Evolutionary conservation across 1,140 invertebrate genomes (phyloP).

Genomic region (Stratiolaelaps scimitus): DNA sequence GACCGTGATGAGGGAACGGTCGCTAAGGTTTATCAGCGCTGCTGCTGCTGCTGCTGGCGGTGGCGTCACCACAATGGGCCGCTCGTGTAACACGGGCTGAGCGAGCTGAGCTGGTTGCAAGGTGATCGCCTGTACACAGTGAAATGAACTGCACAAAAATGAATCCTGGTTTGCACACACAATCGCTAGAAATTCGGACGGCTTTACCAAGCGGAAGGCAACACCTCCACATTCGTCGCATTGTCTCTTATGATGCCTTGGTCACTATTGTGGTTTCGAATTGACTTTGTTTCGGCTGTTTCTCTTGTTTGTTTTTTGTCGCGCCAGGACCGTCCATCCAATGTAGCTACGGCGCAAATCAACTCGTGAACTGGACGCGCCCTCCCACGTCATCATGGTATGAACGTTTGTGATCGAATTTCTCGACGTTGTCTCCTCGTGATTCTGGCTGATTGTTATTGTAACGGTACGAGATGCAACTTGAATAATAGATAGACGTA

Average conservation of each 20-base stretch:
- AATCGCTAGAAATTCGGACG: neutral
- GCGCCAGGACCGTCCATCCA: too few species aligned
- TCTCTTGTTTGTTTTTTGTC: too few species aligned
- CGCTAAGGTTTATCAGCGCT: neutral
- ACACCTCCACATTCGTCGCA: neutral
- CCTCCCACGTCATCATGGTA: too few species aligned
- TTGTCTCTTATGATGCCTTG: neutral
- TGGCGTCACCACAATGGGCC: neutral
- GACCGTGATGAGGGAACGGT: slow-evolving; percentile 27
- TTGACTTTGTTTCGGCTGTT: too few species aligned
- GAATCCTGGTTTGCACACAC: neutral
- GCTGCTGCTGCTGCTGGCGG: too few species aligned
- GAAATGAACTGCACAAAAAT: neutral
- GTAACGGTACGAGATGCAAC: too few species aligned
- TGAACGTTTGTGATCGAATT: too few species aligned
- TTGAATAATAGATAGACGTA: too few species aligned
- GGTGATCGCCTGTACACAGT: neutral
- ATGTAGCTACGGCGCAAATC: too few species aligned
- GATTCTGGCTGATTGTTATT: too few species aligned
- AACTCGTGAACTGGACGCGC: too few species aligned
- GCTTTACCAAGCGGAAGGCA: neutral
- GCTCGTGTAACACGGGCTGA: neutral
- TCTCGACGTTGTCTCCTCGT: too few species aligned
- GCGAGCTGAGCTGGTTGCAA: neutral
- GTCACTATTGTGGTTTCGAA: neutral